phyloP scores from a whole-genome alignment of 2,888 invertebrate genomes.

The Ecliptopera silaceata region DNA sequence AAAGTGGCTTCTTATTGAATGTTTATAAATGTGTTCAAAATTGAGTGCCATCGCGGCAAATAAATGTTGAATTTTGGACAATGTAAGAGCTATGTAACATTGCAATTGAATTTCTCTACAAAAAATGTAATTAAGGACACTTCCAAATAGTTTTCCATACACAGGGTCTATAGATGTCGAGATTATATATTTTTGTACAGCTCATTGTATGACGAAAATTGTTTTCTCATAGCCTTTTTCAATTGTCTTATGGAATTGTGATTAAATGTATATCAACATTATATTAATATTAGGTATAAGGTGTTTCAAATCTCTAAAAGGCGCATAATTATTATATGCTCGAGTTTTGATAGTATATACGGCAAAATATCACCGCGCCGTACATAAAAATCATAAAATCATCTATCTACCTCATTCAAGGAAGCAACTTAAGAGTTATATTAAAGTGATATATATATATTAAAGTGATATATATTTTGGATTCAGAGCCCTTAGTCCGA shows the following conservation, averaged over 20 bases:
- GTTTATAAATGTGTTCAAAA: constrained; percentile 64
- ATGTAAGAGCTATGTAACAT: constrained; percentile 37
- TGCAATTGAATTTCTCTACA: too few species aligned
- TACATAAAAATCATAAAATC: constrained; percentile 27
- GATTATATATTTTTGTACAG: constrained; percentile 22
- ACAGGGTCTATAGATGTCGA: constrained; percentile 45
- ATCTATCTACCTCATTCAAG: constrained; percentile 54
- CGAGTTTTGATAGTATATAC: too few species aligned
- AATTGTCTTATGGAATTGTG: constrained; percentile 43
- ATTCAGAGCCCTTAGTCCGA: too few species aligned
- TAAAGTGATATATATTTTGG: constrained; percentile 36
- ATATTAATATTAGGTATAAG: too few species aligned
- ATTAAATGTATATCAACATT: constrained; percentile 23
- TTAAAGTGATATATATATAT: constrained; percentile 33
- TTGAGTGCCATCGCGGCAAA: constrained; percentile 56
- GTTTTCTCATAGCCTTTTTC: constrained; percentile 29
- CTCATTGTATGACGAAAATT: constrained; percentile 8
- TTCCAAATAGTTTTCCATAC: constrained; percentile 29
- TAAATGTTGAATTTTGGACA: constrained; percentile 44
- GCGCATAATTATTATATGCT: too few species aligned
- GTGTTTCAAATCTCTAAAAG: too few species aligned
- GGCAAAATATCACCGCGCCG: too few species aligned
- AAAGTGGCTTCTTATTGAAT: constrained; percentile 58
- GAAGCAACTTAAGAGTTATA: constrained; percentile 38
- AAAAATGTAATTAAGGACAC: not conserved